phyloP scores from a whole-genome alignment of 2,888 invertebrate species.

The Shargacucullia verbasci region DNA sequence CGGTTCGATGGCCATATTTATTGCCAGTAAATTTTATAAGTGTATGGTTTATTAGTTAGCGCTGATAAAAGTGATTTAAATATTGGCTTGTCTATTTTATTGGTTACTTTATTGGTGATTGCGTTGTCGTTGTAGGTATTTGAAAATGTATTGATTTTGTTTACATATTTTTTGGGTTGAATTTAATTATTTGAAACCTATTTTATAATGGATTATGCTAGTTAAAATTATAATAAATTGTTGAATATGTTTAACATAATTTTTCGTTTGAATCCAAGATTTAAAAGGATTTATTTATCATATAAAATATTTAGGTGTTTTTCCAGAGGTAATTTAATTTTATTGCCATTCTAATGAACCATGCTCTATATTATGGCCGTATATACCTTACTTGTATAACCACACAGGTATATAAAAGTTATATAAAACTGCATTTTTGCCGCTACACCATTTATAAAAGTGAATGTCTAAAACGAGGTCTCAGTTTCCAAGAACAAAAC shows the following conservation, averaged over 20 bases:
- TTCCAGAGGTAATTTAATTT: too few relatives aligned
- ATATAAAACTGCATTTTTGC: slow-evolving; percentile 20
- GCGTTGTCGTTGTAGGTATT: slow-evolving; percentile 43
- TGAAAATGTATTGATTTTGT: slow-evolving; percentile 34
- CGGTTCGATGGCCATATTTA: slow-evolving; percentile 80
- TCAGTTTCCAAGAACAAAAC: slow-evolving; percentile 33
- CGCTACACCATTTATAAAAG: slow-evolving; percentile 35
- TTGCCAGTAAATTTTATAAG: slow-evolving; percentile 83
- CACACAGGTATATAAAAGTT: too few relatives aligned
- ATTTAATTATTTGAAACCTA: too few relatives aligned
- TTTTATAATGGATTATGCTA: too few relatives aligned
- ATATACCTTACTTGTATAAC: too few relatives aligned
- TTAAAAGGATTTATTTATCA: too few relatives aligned
- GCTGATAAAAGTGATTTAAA: slow-evolving; percentile 76
- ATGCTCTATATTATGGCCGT: too few relatives aligned
- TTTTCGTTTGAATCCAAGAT: too few relatives aligned
- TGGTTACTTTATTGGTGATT: slow-evolving; percentile 52
- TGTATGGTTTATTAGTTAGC: slow-evolving; percentile 74
- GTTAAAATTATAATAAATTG: too few relatives aligned
- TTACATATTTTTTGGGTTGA: slow-evolving; percentile 2
- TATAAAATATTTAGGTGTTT: too few relatives aligned
- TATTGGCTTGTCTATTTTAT: slow-evolving; percentile 64
- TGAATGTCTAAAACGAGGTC: slow-evolving; percentile 42
- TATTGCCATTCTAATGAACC: too few relatives aligned
- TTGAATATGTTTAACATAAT: too few relatives aligned